These are phyloP conservation scores for Bucco capensis DNA, from an alignment of 2,113 vertebrate species.

Conservation along the genomic window DNA sequence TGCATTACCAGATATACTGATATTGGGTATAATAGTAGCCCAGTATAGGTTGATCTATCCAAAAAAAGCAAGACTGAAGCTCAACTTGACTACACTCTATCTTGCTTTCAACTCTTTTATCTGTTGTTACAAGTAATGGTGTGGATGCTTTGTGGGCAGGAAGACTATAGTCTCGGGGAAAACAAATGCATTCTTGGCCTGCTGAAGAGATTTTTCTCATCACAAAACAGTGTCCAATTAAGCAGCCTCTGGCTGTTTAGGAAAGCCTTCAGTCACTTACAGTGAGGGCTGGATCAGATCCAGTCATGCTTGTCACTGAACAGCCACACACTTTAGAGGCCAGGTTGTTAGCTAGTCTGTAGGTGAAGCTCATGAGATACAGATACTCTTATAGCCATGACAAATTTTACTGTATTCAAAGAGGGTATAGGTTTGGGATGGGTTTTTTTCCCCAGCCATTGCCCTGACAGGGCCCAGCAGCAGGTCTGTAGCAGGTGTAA, in stretches of 20 bases:
- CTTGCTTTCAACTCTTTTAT: neutral
- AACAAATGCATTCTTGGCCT: neutral
- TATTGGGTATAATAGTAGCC: neutral
- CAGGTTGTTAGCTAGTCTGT: neutral
- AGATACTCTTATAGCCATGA: neutral
- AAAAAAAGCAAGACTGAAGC: neutral
- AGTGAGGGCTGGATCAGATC: neutral
- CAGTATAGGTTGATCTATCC: neutral
- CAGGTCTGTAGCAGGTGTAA: constrained; percentile 35
- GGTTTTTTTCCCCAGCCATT: neutral
- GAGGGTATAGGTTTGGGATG: neutral
- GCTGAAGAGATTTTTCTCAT: neutral
- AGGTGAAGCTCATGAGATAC: neutral
- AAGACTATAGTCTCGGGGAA: neutral
- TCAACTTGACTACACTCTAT: neutral
- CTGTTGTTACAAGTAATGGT: neutral
- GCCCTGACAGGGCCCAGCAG: neutral
- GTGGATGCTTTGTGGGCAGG: neutral
- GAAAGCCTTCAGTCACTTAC: neutral
- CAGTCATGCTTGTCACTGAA: neutral
- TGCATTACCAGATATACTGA: neutral
- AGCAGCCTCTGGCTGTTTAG: neutral
- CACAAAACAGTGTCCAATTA: neutral
- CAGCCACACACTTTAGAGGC: neutral
- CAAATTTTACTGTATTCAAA: neutral